Evolutionary conservation across 2,888 invertebrate species (phyloP), one percentile per base, ranked within the genome.

Genomic region (Apamea sordens): DNA sequence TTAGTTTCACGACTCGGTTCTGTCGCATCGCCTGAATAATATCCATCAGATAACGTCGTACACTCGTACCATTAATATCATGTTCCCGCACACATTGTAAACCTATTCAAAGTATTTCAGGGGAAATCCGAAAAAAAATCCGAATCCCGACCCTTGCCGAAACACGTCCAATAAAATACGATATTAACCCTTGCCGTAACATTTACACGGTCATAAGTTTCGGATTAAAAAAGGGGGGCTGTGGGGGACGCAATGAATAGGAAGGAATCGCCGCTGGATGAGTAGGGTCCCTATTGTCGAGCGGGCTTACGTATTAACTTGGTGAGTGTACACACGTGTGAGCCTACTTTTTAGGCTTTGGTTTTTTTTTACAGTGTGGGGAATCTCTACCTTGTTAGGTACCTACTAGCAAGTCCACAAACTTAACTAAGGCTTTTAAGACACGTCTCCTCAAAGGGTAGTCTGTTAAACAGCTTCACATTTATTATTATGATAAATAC

Each of bases 131-230:
- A 87, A 89, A 91, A 86, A 91, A 92, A 90, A 86, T 83, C 88
- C 84, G 81, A 88, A 89, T 87, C 85, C 88, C 89, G 83, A 88
- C 85, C 88, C 87, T 82, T 74, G 67, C 81, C 89, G 85, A 90
- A 92, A 92, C 92, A 91, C 90, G 91, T 92, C 92, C 92, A 94
- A 95, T 95, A 94, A 95, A 94, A 94, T 93, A 94, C 92, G 94
- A 93, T 94, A 95, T 95, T 95, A 94, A 94, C 94, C 95, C 95
- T 93, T 91, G 92, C 91, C 92, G 92, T 93, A 90, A 93, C 93
- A 92, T 94, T 94, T 94, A 95, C 95, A 95, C 94, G 94, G 92
- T 95, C 95, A 94, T 95, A 95, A 95, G 95, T 94, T 95, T 92
- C 92, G 94, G 95, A 95, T 95, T 95, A 95, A 95, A 95, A 95